phyloP scores from a whole-genome alignment of 2,113 vertebrate genomes.

The Calonectris borealis region DNA sequence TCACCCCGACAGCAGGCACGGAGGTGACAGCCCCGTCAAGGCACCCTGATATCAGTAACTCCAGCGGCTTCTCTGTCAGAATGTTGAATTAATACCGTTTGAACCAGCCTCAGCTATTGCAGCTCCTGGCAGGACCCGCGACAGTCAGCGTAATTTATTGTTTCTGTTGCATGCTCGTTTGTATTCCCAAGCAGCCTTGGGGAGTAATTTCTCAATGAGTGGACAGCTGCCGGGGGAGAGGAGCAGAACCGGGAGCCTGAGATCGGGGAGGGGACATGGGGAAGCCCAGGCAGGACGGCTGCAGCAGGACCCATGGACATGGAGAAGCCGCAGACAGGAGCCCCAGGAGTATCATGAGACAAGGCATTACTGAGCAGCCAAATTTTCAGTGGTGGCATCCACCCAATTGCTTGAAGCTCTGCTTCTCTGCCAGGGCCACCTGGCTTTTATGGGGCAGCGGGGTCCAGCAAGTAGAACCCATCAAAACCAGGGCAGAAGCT shows the following conservation, averaged over 20 bases:
- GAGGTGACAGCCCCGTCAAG: background rate
- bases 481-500: background rate
- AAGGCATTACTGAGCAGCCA: background rate
- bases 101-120: background rate
- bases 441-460: background rate
- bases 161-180: constrained; percentile 32
- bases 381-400: background rate
- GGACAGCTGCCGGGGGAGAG: constrained; percentile 9
- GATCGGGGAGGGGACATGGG: fast-evolving
- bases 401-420: background rate
- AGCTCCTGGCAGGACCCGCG: constrained; percentile 29
- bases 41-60: background rate
- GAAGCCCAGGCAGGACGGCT: background rate
- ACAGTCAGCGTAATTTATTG: constrained; percentile 60
- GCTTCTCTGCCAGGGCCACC: background rate
- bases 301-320: background rate
- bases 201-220: constrained; percentile 61
- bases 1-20: background rate
- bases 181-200: constrained; percentile 42
- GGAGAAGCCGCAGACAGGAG: background rate
- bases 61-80: constrained; percentile 37
- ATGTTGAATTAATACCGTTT: background rate
- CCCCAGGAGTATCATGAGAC: background rate
- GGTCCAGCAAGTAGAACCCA: background rate
- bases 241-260: background rate